A percentile compares a stretch with the other conserved stretches of the same genome.
phyloP scores from a whole-genome alignment of 2,888 invertebrate genomes.

The Pollenia angustigena region DNA sequence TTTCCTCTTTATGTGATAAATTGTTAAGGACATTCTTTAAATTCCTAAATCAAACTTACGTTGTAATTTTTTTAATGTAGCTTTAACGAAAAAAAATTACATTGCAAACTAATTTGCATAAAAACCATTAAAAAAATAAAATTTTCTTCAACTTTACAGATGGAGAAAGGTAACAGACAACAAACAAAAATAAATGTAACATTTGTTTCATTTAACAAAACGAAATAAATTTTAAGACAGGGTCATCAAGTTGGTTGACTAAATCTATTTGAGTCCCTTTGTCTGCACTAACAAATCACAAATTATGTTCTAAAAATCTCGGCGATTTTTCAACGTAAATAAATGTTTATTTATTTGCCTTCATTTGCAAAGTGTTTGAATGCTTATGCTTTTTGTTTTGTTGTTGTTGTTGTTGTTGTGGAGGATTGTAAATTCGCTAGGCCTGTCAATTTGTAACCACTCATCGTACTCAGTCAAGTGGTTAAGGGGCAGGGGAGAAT shows the following conservation, averaged over 20 bases:
- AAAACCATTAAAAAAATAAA: slow-evolving; percentile 66
- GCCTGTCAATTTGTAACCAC: slow-evolving; percentile 74
- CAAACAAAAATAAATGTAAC: slow-evolving; percentile 55
- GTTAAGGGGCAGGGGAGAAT: slow-evolving; percentile 16
- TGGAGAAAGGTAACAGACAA: slow-evolving; percentile 49
- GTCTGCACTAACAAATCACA: slow-evolving; percentile 63
- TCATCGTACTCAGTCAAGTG: slow-evolving; percentile 54
- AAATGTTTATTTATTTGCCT: slow-evolving; percentile 75
- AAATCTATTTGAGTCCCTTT: slow-evolving; percentile 1
- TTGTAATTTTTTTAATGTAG: slow-evolving; percentile 51
- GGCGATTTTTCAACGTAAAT: slow-evolving; percentile 66
- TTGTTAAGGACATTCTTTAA: slow-evolving; percentile 53
- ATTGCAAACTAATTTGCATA: slow-evolving; percentile 69
- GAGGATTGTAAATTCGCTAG: slow-evolving; percentile 71
- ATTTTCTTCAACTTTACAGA: slow-evolving; percentile 41
- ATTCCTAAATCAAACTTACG: slow-evolving; percentile 65
- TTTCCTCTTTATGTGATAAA: slow-evolving; percentile 10
- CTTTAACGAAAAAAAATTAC: slow-evolving; percentile 19
- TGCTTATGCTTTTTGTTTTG: slow-evolving; percentile 3
- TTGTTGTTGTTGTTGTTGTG: slow-evolving; percentile 40
- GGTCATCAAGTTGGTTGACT: slow-evolving; percentile 56
- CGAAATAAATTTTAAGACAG: slow-evolving; percentile 42
- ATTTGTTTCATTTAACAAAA: slow-evolving; percentile 66
- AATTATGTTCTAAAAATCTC: slow-evolving; percentile 67
- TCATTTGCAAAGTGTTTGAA: slow-evolving; percentile 74